phyloP scores from a whole-genome alignment of 2,888 invertebrate species.

The Calameuta idolon region DNA sequence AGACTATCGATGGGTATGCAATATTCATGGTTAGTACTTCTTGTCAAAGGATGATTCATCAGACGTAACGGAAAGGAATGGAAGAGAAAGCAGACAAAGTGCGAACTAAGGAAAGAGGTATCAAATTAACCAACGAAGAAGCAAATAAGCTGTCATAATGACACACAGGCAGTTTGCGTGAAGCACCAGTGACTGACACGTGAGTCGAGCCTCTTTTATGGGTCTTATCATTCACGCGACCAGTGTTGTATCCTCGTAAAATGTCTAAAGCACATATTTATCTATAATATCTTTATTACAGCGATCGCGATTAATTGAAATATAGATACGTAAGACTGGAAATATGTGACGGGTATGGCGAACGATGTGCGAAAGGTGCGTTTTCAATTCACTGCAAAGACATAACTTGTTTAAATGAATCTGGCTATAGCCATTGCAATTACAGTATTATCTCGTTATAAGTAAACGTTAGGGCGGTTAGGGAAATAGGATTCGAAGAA shows the following conservation, averaged over 20 bases:
- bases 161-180: conserved; percentile 38
- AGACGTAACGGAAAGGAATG: too few relatives aligned
- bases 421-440: too few relatives aligned
- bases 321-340: background rate
- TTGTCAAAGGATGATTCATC: background rate
- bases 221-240: conserved; percentile 25
- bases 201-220: conserved; percentile 46
- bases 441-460: too few relatives aligned
- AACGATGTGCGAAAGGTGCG: background rate
- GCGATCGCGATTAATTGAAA: background rate
- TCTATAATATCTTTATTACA: background rate
- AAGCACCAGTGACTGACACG: conserved; percentile 49
- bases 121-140: background rate
- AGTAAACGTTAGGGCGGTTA: too few relatives aligned
- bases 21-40: background rate
- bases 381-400: background rate
- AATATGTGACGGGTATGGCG: background rate
- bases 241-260: conserved; percentile 8
- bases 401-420: background rate
- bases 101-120: too few relatives aligned
- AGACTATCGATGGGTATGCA: background rate
- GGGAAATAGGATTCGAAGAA: too few relatives aligned
- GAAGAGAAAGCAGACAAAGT: too few relatives aligned
- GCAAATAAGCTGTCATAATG: background rate
- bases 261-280: background rate